Evolutionary conservation across 2,888 invertebrate genomes (phyloP).

Genomic region (Thymelicus acteon): DNA sequence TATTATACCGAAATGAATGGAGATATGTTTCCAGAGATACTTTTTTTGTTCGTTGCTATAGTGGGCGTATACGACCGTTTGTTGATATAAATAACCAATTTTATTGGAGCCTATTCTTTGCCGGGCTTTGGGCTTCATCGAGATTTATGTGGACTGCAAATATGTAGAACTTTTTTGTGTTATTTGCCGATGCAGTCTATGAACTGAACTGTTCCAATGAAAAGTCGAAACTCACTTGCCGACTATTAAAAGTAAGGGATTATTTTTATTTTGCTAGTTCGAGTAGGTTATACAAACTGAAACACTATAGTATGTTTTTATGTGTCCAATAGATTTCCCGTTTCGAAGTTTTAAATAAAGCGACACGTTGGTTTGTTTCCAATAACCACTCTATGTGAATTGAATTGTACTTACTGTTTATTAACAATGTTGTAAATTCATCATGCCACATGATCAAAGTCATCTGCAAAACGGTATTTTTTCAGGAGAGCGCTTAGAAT

Average conservation of each 20-base stretch:
- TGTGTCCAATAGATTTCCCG: too few species aligned
- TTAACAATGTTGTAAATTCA: too few species aligned
- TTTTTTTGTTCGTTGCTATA: conserved; percentile 1
- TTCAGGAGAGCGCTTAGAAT: too few species aligned
- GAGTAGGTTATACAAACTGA: neutral
- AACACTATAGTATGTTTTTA: too few species aligned
- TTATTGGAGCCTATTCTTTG: conserved; percentile 30
- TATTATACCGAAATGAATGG: conserved; percentile 5
- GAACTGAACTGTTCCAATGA: conserved; percentile 1
- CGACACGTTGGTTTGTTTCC: too few species aligned
- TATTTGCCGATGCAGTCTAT: conserved; percentile 11
- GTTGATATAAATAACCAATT: conserved; percentile 36
- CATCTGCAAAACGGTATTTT: too few species aligned
- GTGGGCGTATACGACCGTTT: conserved; percentile 27
- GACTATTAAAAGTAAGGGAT: neutral
- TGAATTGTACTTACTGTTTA: too few species aligned
- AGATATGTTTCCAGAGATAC: neutral
- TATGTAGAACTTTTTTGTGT: conserved; percentile 20
- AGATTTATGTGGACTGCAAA: conserved; percentile 29
- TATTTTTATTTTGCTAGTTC: neutral
- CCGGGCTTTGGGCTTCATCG: conserved; percentile 22
- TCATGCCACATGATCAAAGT: too few species aligned
- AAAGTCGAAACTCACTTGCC: neutral
- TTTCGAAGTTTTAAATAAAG: too few species aligned
- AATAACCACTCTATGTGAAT: too few species aligned